Conservation (phyloP, 1,140 invertebrate species). For the Varroa destructor region DNA sequence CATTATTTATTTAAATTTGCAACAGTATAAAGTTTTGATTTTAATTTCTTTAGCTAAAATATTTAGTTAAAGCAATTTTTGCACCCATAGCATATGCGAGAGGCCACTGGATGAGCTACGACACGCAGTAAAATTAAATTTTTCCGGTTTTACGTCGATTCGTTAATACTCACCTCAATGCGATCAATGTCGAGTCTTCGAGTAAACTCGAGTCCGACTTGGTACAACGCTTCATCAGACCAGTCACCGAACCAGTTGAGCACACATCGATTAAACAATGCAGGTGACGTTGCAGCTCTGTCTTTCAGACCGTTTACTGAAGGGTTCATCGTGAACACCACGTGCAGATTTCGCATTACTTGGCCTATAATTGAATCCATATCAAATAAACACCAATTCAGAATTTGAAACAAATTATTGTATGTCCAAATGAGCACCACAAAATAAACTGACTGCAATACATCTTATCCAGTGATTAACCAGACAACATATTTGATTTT, state of each 20-base stretch:
- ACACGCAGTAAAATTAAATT: not conserved
- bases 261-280: constrained; percentile 93
- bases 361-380: constrained; percentile 42
- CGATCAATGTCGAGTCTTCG: constrained; percentile 48
- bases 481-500: too few species aligned
- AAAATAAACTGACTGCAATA: constrained; percentile 18
- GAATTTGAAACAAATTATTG: not conserved
- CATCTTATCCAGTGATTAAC: not conserved
- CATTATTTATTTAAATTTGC: not conserved
- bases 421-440: constrained; percentile 1
- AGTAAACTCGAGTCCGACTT: constrained; percentile 56
- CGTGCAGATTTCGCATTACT: constrained; percentile 97
- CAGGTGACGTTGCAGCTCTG: constrained; percentile 92
- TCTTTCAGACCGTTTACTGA: constrained; percentile 94
- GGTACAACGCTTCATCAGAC: constrained; percentile 91
- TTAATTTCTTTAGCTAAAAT: not conserved
- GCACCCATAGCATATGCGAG: not conserved
- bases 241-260: constrained; percentile 99
- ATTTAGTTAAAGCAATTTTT: not conserved
- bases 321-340: constrained; percentile 99
- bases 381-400: not conserved
- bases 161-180: constrained; percentile 34
- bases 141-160: too few species aligned
- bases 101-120: not conserved
- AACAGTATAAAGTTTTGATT: constrained; percentile 23